Base-by-base conservation (phyloP, 2,113 vertebrate species). In the Aphelocoma coerulescens region DNA sequence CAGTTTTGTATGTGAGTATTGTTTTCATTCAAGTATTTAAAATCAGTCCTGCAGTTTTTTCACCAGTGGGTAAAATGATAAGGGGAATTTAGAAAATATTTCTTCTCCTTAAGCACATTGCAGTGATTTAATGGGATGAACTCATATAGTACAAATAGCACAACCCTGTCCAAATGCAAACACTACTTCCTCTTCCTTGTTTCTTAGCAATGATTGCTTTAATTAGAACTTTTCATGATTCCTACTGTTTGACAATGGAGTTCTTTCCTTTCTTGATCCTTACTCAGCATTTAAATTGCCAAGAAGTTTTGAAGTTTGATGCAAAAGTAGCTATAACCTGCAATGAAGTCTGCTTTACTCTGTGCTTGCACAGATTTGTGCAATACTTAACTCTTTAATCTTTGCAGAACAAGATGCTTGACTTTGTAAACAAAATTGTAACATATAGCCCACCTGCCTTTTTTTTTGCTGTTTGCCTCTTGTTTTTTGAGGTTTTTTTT, bases 371-470 rank as follows among this genome's bases (percentile, higher is more conserved):
- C 74, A 55, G 14, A 20, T 35, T 26, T 93, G 22, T 57, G 9
- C 21, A 37, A n/a, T 54, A 24, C 4, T 79, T 85, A 35, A 28
- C 10, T 59, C 61, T 35, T 33, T 74, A 83, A 37, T 68, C 23
- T 46, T 59, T 79, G 17, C 32, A 75, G 57, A 85, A 61, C 2
- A 35, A 80, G 14, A 24, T 73, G 5, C 16, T 77, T 89, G 48
- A 9, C 48, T 75, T 62, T 63, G 33, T 35, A 75, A 87, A 55
- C 4, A 61, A 33, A 76, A 13, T 19, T 52, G 33, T 32, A 37
- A 22, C 10, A 23, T 65, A 16, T 1, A 76, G 7, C 3, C 1
- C 3, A 3, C 13, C 24, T 48, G 19, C 4, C 16, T 13, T 82
- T 75, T 48, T 57, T 57, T 67, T 43, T 30, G 8, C 41, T 67